Conservation (phyloP, 1,140 invertebrate genomes). For the Drosophila nebulosa region DNA sequence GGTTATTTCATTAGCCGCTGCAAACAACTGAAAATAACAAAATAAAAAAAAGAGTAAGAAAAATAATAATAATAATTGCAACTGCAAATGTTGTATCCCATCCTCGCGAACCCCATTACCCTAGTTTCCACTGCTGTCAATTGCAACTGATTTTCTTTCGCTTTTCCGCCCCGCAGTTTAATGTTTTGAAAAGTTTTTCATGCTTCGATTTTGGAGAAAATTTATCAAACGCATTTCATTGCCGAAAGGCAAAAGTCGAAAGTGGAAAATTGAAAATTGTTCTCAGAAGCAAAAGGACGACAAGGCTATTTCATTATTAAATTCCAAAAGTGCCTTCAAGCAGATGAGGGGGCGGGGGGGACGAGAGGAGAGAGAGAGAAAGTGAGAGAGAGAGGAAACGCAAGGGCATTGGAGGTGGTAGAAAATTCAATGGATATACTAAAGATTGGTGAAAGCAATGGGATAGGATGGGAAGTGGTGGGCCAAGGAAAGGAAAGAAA, state of each 20-base stretch:
- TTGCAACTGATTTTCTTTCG: constrained; percentile 20
- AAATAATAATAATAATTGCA: constrained; percentile 2
- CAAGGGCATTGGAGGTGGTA: background rate
- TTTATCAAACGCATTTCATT: constrained; percentile 62
- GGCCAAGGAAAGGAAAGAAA: no score
- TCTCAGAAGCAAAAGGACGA: constrained; percentile 37
- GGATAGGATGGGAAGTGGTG: constrained; percentile 8
- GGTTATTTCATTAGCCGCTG: constrained; percentile 50
- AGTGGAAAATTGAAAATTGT: constrained; percentile 52
- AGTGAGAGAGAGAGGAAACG: background rate
- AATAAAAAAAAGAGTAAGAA: no score
- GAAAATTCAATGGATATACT: background rate
- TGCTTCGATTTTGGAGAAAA: constrained; percentile 32
- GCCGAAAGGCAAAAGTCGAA: constrained; percentile 40
- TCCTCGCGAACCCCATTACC: no score
- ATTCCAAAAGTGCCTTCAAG: constrained; percentile 57
- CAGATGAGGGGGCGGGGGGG: no score
- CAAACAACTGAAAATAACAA: no score
- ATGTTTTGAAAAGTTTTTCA: constrained; percentile 32
- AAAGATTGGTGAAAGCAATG: no score
- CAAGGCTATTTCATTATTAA: constrained; percentile 75
- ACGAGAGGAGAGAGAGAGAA: background rate
- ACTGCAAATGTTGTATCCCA: background rate
- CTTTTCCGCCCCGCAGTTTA: background rate
- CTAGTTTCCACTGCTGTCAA: constrained; percentile 17